These are phyloP conservation scores for Eupithecia centaureata DNA, from an alignment of 2,888 invertebrate species.

Conservation along the genomic window DNA sequence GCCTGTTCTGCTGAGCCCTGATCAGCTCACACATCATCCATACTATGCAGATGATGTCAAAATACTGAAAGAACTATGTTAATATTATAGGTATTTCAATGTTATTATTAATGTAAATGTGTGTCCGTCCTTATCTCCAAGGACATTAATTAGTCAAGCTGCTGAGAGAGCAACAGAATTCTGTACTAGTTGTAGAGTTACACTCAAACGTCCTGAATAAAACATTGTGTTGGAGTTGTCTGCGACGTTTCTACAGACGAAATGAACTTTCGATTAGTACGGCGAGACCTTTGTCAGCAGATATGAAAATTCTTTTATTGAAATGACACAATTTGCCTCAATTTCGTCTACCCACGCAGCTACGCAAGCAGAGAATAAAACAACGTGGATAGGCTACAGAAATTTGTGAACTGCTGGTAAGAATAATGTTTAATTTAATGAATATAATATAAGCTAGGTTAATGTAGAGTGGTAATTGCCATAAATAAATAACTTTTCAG, in stretches of 20 bases:
- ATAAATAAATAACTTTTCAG: not conserved
- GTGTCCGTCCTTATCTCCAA: slow-evolving; percentile 11
- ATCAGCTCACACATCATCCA: not conserved
- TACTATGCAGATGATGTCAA: too few species aligned
- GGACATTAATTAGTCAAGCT: slow-evolving; percentile 18
- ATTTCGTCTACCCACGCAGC: not conserved
- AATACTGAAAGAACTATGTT: too few species aligned
- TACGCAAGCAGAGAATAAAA: not conserved
- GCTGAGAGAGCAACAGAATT: slow-evolving; percentile 9
- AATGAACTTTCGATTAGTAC: not conserved
- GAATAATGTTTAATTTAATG: not conserved
- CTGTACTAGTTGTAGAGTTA: slow-evolving; percentile 17
- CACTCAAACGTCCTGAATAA: slow-evolving; percentile 9
- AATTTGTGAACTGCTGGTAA: too few species aligned
- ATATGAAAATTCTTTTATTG: slow-evolving; percentile 1
- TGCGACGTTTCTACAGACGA: not conserved
- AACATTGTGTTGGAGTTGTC: not conserved
- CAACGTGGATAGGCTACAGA: not conserved
- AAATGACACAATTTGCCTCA: not conserved
- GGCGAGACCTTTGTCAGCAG: not conserved
- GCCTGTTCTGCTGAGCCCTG: not conserved
- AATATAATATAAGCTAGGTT: not conserved
- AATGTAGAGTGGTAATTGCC: not conserved
- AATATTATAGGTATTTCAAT: too few species aligned
- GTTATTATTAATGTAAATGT: not conserved